Evolutionary conservation across 2,888 invertebrate genomes (phyloP).

Genomic region (Morinoia aosen): DNA sequence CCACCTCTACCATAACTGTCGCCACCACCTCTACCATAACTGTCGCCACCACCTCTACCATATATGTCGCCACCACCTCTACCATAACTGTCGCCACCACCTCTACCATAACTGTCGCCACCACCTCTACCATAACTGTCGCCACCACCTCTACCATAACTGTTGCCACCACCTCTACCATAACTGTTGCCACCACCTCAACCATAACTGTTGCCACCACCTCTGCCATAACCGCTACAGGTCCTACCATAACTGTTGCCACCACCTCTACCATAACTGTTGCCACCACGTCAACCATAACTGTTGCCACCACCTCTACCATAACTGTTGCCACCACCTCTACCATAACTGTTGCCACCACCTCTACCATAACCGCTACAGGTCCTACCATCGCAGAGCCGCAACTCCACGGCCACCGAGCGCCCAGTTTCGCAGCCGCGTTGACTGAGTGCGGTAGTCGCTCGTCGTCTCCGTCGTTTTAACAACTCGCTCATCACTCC

Average conservation of each 20-base stretch:
- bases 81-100: neutral
- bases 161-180: no score
- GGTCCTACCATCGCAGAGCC: neutral
- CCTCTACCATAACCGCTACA: neutral
- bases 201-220: neutral
- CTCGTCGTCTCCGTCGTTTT: neutral
- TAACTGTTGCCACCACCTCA: no score
- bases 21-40: no score
- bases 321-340: neutral
- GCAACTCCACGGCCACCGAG: neutral
- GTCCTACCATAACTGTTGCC: neutral
- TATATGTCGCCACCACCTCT: no score
- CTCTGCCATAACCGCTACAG: neutral
- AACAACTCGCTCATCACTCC: slow-evolving; percentile 15
- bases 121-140: no score
- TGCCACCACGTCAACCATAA: neutral
- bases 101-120: neutral
- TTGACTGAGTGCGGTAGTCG: neutral
- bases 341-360: neutral
- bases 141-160: no score
- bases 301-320: neutral
- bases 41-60: no score
- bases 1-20: no score
- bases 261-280: neutral
- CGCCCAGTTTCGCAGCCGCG: neutral